These are phyloP conservation scores for Abramis brama DNA, from an alignment of 2,113 vertebrate species.

Conservation along the genomic window DNA sequence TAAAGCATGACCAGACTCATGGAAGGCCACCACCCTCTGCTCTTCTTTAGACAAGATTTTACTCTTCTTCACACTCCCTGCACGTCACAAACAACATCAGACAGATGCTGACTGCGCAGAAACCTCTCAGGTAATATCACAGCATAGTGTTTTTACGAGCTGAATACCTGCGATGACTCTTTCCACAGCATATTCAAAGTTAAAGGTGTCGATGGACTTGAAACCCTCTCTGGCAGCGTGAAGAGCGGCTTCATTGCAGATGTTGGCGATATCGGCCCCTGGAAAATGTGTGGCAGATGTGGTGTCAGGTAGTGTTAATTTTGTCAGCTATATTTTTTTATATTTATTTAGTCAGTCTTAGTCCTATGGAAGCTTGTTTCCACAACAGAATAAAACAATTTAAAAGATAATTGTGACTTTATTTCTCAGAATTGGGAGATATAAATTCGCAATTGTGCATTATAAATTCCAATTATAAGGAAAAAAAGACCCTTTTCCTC, in stretches of 20 bases:
- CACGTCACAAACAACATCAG: background rate
- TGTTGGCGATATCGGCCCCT: constrained; percentile 99
- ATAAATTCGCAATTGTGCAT: no score
- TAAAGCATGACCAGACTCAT: constrained; percentile 91
- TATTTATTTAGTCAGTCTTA: no score
- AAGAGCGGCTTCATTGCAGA: constrained; percentile 95
- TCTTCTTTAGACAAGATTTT: constrained; percentile 94
- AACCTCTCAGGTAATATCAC: background rate
- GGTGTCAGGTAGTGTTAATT: background rate
- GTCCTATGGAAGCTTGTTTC: no score
- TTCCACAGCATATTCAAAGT: constrained; percentile 95
- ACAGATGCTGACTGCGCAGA: background rate
- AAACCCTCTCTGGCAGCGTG: constrained; percentile 92
- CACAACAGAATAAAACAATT: no score
- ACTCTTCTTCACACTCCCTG: constrained; percentile 92
- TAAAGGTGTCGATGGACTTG: constrained; percentile 88
- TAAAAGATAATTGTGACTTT: no score
- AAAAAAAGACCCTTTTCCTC: no score
- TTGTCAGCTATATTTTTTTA: no score
- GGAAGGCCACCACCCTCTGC: constrained; percentile 89
- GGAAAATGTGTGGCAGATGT: background rate
- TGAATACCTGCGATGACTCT: constrained; percentile 88
- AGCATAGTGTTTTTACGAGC: background rate
- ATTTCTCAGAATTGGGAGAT: no score
- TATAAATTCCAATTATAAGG: no score